Conservation (phyloP, 2,113 vertebrate species). For the Mobula hypostoma region DNA sequence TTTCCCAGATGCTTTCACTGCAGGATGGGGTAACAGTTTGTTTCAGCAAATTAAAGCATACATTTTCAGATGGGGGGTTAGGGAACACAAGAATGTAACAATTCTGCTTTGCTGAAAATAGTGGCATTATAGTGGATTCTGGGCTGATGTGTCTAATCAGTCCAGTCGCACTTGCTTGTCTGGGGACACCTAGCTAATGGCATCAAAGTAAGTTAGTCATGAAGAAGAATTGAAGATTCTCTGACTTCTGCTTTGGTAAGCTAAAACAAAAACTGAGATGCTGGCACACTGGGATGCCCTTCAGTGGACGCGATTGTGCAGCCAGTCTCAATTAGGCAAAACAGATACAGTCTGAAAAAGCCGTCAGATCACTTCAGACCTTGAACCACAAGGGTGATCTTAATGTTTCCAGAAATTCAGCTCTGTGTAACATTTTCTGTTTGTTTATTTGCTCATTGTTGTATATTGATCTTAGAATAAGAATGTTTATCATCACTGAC, state of each 20-base stretch:
- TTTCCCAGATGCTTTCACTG: too few species aligned
- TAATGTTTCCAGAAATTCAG: too few species aligned
- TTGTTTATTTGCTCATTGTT: neutral
- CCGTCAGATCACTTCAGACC: neutral
- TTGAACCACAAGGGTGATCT: neutral
- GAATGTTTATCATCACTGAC: too few species aligned
- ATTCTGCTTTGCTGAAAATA: neutral
- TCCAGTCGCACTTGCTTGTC: neutral
- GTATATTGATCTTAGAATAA: neutral
- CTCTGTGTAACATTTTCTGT: neutral
- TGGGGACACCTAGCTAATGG: neutral
- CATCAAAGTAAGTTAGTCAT: neutral
- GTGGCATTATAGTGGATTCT: neutral
- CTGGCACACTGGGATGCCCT: neutral
- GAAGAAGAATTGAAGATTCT: neutral
- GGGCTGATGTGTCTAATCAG: neutral
- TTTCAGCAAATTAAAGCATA: too few species aligned
- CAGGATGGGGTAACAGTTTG: too few species aligned
- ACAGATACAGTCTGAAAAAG: neutral
- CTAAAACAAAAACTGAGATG: neutral
- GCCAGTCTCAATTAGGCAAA: neutral
- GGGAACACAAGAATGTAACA: too few species aligned
- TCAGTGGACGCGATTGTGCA: too few species aligned
- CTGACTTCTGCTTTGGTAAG: neutral
- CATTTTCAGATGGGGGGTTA: too few species aligned